These are phyloP conservation scores for Coelopa pilipes DNA, from an alignment of 2,888 invertebrate species.

Conservation along the genomic window DNA sequence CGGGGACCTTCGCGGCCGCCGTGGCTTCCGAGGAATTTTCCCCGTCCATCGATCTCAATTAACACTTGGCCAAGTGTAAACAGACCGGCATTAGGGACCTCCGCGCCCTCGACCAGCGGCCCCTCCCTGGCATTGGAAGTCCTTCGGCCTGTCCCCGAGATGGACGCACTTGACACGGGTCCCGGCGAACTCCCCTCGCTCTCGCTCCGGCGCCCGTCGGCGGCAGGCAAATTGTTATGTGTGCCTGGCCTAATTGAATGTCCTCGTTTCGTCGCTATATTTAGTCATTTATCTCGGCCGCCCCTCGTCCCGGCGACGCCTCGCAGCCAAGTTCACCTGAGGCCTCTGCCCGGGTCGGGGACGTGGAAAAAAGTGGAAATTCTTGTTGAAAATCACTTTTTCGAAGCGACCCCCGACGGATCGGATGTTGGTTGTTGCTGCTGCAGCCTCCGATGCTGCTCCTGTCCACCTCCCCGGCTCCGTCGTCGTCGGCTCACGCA, in stretches of 20 bases:
- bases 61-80: too few species aligned
- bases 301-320: neutral
- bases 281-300: slow-evolving; percentile 9
- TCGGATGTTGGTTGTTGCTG: neutral
- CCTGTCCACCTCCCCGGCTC: neutral
- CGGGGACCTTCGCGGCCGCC: too few species aligned
- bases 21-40: too few species aligned
- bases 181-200: too few species aligned
- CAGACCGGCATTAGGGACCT: too few species aligned
- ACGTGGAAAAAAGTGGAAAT: slow-evolving; percentile 26
- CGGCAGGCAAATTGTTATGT: slow-evolving; percentile 15
- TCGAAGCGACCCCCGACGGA: neutral
- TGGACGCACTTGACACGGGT: too few species aligned
- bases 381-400: slow-evolving; percentile 21
- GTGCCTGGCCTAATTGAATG: slow-evolving; percentile 33
- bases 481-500: neutral
- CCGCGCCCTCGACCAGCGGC: too few species aligned
- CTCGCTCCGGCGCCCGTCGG: neutral
- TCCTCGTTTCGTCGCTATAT: slow-evolving; percentile 22
- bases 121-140: too few species aligned
- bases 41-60: too few species aligned
- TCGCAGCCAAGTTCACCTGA: neutral
- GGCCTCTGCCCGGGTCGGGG: neutral
- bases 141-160: too few species aligned
- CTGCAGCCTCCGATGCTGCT: too few species aligned